These are phyloP conservation scores for Sturnira hondurensis DNA, from an alignment of 2,113 vertebrate genomes.

Conservation along the genomic window DNA sequence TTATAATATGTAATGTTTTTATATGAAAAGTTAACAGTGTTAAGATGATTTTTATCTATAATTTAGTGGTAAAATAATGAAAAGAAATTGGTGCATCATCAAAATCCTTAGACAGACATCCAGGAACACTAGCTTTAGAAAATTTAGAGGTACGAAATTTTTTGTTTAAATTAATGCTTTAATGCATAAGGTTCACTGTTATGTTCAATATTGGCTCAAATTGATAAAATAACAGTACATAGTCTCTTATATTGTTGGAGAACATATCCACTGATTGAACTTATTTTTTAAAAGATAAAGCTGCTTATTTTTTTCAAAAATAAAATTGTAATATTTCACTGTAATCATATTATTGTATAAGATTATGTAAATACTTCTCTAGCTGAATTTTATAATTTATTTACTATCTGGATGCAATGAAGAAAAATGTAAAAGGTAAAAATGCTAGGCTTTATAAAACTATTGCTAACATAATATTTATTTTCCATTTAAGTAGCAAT, in stretches of 20 bases:
- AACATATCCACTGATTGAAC: not conserved
- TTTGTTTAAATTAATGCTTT: not conserved
- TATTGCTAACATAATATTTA: slow-evolving; percentile 68
- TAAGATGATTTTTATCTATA: not conserved
- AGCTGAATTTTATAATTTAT: slow-evolving; percentile 49
- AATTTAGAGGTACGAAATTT: not conserved
- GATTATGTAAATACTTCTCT: slow-evolving; percentile 14
- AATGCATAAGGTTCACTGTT: not conserved
- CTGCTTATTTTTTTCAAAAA: not conserved
- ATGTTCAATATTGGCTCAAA: not conserved
- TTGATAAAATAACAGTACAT: not conserved
- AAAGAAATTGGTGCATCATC: not conserved
- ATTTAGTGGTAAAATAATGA: not conserved
- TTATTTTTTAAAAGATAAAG: not conserved
- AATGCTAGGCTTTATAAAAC: slow-evolving; percentile 54
- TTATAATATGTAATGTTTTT: not conserved
- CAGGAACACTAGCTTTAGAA: not conserved
- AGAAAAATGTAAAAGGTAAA: slow-evolving; percentile 36
- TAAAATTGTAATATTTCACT: slow-evolving; percentile 8
- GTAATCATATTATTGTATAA: not conserved
- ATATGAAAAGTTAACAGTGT: not conserved
- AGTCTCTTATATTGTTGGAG: not conserved
- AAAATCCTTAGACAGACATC: not conserved
- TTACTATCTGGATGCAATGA: slow-evolving; percentile 10
- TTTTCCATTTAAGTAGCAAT: slow-evolving; percentile 61